These are phyloP conservation scores for Ectobius pallidus DNA, from an alignment of 2,888 invertebrate species.

Conservation along the genomic window DNA sequence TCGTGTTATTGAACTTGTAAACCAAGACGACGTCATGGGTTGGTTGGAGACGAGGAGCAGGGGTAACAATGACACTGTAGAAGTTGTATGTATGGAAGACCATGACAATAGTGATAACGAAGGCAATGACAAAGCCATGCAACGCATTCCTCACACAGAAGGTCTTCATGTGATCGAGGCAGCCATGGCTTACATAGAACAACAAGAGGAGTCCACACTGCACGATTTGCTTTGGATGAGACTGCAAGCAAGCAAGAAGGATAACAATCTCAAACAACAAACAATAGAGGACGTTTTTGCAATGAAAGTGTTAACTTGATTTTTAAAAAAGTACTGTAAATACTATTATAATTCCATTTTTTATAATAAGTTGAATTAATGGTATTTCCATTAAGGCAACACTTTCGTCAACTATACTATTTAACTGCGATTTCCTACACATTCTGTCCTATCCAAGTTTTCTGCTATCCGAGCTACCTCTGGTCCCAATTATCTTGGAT, in stretches of 20 bases:
- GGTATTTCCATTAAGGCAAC: background rate
- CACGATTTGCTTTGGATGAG: background rate
- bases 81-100: constrained; percentile 1
- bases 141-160: background rate
- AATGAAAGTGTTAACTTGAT: background rate
- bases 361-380: constrained; percentile 1
- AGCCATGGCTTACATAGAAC: background rate
- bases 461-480: background rate
- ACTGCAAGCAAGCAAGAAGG: background rate
- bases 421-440: background rate
- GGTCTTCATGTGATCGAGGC: background rate
- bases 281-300: background rate
- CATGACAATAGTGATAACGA: background rate
- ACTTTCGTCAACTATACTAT: background rate
- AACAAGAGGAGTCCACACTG: background rate
- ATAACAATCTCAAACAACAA: too few relatives aligned
- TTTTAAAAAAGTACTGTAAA: background rate
- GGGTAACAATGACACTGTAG: background rate
- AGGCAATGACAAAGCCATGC: background rate
- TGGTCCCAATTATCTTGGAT: constrained; percentile 1
- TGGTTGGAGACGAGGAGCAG: background rate
- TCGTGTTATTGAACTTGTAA: background rate
- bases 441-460: background rate
- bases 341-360: too few relatives aligned
- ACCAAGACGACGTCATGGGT: background rate